Base-by-base conservation (phyloP, 2,113 vertebrate genomes). In the Psittacula cyanocephala region DNA sequence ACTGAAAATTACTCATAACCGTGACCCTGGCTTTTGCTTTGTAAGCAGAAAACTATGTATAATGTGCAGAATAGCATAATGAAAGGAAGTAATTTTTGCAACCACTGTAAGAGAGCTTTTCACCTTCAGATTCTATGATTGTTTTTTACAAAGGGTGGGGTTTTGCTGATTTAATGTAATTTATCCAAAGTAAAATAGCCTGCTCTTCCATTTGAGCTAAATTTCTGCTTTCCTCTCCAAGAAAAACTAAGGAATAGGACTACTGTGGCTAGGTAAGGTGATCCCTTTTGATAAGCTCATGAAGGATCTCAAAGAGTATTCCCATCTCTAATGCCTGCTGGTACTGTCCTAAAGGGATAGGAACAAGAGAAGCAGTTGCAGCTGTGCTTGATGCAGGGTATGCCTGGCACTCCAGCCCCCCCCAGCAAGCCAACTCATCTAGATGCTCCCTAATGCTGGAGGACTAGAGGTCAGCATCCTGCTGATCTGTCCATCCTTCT, bases 21-120 rank as follows among this genome's bases (percentile, higher is more conserved):
- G 12, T 88, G 82, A 91, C 49, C 53, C 86, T 96, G 91, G 72
- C 33, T 94, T 95, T 93, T 92, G 28, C 83, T 95, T 62, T 95
- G 93, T 97, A 96, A 98, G 94, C 92, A 89, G 88, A 97, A 98
- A 97, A 92, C 86, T 81, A 57, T 87, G 47, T 82, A 88, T 76
- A 76, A 88, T 37, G 29, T 88, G 70, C 88, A 92, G 91, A 94
- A 95, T 94, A 95, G 92, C 74, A 59, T 76, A 96, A 94, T 95
- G 90, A 93, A 94, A 95, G 95, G 95, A 97, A 98, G 60, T 81
- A 62, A 92, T 95, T 96, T 97, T 96, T 88, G 62, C 93, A 97
- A 57, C 74, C 46, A 28, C 88, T 90, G 1, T 88, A 94, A 84
- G 70, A 94, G 57, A 81, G 70, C 81, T 52, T 96, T 97, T 97